Base-by-base conservation (phyloP, 2,113 vertebrate genomes). In the Corydoras sp. region DNA sequence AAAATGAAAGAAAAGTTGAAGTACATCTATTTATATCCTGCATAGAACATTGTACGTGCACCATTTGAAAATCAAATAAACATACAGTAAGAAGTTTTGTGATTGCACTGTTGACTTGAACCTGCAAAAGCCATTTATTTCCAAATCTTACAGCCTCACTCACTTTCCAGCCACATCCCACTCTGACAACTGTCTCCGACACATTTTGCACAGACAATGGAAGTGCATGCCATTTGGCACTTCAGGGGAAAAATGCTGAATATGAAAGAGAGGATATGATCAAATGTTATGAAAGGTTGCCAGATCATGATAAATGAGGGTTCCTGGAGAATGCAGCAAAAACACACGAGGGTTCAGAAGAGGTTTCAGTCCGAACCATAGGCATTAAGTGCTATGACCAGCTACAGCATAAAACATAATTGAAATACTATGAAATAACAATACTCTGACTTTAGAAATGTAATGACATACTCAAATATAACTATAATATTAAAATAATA, bases 281-380 rank as follows among this genome's bases (percentile, higher is more conserved):
- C 18, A 1, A 50, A 72, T 9, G 59, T 63, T 71, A 70, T 75
- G 72, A 72, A 75, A 67, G 48, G 54, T 75, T 59, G 68, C 72
- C 56, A 69, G 72, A 64, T 54, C 31, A 53, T 81, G 73, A 81
- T 59, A 49, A 74, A 83, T 50, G 73, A 82, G 80, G 30, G 4
- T 67, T 66, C 54, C 35, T 54, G 54, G 55, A 60, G 55, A 78
- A 77, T 56, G 65, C 80, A 76, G 80, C 80, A 83, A 80, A 81
- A 73, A 70, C 54, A 54, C 74, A 30, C 58, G 74, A 79, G 77
- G 76, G 80, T 62, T 50, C 58, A 15, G 58, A 64, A 60, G 64
- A 69, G 73, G 50, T 66, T 75, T 77, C 58, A 48, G 65, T 35
- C 50, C 10, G 55, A 24, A 15, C 12, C 58, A 60, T 43, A 65